A percentile compares a stretch with the other conserved stretches of the same genome.
phyloP scores from a whole-genome alignment of 35 echinoderm and acorn worm species.

The Lytechinus pictus region DNA sequence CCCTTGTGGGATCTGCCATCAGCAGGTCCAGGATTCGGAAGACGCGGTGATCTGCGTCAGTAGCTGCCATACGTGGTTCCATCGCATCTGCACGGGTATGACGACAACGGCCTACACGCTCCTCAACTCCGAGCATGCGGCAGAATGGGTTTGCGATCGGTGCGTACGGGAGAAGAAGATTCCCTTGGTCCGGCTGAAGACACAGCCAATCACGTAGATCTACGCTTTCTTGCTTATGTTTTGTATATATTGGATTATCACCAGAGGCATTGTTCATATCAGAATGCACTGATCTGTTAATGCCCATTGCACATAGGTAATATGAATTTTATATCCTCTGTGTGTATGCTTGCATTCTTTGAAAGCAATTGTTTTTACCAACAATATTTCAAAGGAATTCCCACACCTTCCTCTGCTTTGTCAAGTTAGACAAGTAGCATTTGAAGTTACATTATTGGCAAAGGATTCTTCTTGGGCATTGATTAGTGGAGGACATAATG shows the following conservation, averaged over 20 bases:
- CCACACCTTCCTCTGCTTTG: too few species aligned
- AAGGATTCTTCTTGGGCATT: too few species aligned
- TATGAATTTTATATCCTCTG: too few species aligned
- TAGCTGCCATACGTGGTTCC: conserved; percentile 88
- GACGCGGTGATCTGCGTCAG: conserved; percentile 88
- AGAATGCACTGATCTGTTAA: background rate
- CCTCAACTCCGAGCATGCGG: conserved; percentile 76
- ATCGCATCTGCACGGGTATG: conserved; percentile 82
- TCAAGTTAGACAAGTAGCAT: too few species aligned
- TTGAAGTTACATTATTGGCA: too few species aligned
- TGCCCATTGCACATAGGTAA: too few species aligned
- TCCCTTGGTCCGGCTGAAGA: conserved; percentile 72
- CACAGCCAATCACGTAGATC: conserved; percentile 67
- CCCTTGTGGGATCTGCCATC: conserved; percentile 78
- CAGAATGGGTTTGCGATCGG: conserved; percentile 93
- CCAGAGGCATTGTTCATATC: background rate
- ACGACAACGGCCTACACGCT: conserved; percentile 80
- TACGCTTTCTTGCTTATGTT: background rate
- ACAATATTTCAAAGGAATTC: too few species aligned
- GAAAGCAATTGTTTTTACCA: too few species aligned
- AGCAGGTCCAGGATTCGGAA: conserved; percentile 80
- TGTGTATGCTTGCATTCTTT: too few species aligned
- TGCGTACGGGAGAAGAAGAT: conserved; percentile 89
- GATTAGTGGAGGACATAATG: background rate
- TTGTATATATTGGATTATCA: conserved; percentile 56